Base-by-base conservation (phyloP, 1,140 invertebrate genomes). In the Adelges cooleyi region DNA sequence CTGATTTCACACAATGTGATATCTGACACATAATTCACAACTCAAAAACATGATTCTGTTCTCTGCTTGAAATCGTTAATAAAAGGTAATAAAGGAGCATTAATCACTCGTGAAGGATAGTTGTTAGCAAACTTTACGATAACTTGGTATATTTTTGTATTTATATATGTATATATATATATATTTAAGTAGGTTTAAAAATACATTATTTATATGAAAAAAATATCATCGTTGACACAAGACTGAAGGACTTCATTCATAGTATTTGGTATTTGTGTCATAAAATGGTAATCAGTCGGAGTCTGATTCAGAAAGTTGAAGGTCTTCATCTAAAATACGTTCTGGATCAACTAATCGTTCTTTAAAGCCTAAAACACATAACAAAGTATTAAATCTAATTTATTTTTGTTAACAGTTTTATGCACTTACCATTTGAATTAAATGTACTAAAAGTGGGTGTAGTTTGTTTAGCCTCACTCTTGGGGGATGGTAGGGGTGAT, bases 41-140 rank as follows among this genome's bases (percentile, higher is more conserved):
- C n/a, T n/a, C n/a, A n/a, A n/a, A n/a, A n/a, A n/a, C n/a, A n/a
- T n/a, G n/a, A n/a, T n/a, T n/a, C n/a, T n/a, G n/a, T n/a, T n/a
- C n/a, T n/a, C n/a, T n/a, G n/a, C n/a, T n/a, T n/a, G n/a, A n/a
- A n/a, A n/a, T n/a, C n/a, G n/a, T n/a, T n/a, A n/a, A n/a, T n/a
- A n/a, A n/a, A n/a, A n/a, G 93, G 92, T 71, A 99, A 99, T 78
- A 87, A 89, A 77, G 96, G 95, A 74, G 95, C 96, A 71, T 98
- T 94, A 77, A 97, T 99, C 72, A 95, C 84, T 67, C 82, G 98
- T 71, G 92, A 84, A 65, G 96, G 95, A 62, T 89, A 62, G 27
- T 62, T 62, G 56, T 62, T 62, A 29, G 56, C 42, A n/a, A 29
- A 29, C 44, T 17, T 29, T 36, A 48, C 25, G 46, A 62, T 62